Percentiles rank a stretch among this genome's conserved stretches.
phyloP scores from a whole-genome alignment of 2,888 invertebrate species.

The Protophormia terraenovae region DNA sequence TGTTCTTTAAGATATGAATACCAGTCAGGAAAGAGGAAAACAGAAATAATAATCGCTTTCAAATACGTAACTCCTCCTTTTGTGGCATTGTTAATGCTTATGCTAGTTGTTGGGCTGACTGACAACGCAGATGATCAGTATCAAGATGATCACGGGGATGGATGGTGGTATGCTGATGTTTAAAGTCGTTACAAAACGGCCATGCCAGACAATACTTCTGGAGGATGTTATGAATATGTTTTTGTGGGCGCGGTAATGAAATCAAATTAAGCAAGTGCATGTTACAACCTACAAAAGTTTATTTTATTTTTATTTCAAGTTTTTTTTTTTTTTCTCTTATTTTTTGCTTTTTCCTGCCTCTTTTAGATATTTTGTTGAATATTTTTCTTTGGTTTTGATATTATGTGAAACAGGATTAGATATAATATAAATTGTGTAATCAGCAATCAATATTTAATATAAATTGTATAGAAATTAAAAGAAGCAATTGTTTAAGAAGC shows the following conservation, averaged over 20 bases:
- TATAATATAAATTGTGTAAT: neutral
- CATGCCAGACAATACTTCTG: neutral
- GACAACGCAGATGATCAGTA: slow-evolving; percentile 20
- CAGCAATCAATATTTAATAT: slow-evolving; percentile 18
- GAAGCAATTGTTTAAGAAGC: neutral
- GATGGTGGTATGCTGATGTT: slow-evolving; percentile 36
- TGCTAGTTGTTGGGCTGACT: slow-evolving; percentile 47
- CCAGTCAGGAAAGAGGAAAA: slow-evolving; percentile 34
- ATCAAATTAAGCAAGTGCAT: slow-evolving; percentile 81
- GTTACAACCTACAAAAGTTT: slow-evolving; percentile 70
- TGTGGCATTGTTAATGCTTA: slow-evolving; percentile 64
- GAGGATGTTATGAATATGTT: slow-evolving; percentile 28
- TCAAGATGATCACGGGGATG: slow-evolving; percentile 24
- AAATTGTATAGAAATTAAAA: slow-evolving; percentile 1
- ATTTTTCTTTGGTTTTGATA: neutral
- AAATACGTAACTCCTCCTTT: slow-evolving; percentile 67
- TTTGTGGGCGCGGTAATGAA: slow-evolving; percentile 81
- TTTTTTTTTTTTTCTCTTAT: neutral
- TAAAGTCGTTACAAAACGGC: neutral
- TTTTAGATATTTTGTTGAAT: slow-evolving; percentile 1
- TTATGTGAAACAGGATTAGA: neutral
- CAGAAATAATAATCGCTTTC: slow-evolving; percentile 62
- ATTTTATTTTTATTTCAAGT: slow-evolving; percentile 5
- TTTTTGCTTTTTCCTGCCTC: neutral
- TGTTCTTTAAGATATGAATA: slow-evolving; percentile 44